Conservation (phyloP, 2,113 vertebrate genomes). For the Pantherophis guttatus region DNA sequence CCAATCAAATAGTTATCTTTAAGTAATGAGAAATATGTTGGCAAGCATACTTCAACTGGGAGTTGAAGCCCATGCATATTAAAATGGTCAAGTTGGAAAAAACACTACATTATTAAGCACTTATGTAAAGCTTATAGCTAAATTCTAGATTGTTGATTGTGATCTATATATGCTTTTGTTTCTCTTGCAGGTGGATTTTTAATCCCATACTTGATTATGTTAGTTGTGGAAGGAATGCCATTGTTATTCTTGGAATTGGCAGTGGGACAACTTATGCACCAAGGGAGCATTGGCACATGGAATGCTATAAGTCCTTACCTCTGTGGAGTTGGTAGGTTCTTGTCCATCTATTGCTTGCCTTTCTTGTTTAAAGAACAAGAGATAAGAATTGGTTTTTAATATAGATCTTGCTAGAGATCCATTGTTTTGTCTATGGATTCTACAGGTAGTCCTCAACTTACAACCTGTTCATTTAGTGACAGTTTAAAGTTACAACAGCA, state of each 20-base stretch:
- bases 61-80: background rate
- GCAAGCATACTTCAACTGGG: background rate
- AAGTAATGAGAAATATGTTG: background rate
- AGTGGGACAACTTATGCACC: conserved; percentile 88
- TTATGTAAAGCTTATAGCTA: background rate
- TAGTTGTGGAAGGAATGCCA: conserved; percentile 85
- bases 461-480: background rate
- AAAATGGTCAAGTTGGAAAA: background rate
- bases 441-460: background rate
- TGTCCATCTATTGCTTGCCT: background rate
- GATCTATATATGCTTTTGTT: background rate
- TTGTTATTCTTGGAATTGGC: conserved; percentile 90
- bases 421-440: background rate
- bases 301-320: conserved; percentile 86
- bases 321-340: conserved; percentile 81
- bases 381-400: background rate
- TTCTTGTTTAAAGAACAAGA: background rate
- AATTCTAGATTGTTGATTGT: background rate
- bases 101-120: background rate
- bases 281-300: conserved; percentile 89
- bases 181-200: conserved; percentile 83
- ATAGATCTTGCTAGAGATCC: too few species aligned
- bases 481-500: background rate
- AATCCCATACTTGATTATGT: conserved; percentile 88
- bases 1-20: background rate